Evolutionary conservation across 2,888 invertebrate species (phyloP).

Genomic region (Brachyptera risi): DNA sequence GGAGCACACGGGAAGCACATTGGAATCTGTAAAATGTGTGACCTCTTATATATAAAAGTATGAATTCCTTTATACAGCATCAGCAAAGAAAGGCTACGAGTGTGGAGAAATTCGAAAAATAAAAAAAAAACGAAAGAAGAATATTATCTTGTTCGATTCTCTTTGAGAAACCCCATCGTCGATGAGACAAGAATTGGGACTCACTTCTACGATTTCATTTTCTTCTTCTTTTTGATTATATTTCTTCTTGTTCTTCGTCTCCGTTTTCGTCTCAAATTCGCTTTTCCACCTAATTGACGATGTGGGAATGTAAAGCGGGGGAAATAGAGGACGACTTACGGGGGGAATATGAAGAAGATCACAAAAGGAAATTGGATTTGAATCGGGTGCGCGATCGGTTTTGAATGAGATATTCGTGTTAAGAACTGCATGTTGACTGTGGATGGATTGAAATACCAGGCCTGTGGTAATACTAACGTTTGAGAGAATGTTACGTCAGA

Average conservation of each 20-base stretch:
- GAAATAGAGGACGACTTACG: slow-evolving; percentile 22
- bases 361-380: slow-evolving; percentile 29
- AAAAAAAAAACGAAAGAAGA: slow-evolving; percentile 2
- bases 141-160: background rate
- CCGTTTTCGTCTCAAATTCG: slow-evolving; percentile 2
- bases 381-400: slow-evolving; percentile 27
- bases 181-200: background rate
- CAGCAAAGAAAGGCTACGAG: background rate
- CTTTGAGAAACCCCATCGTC: slow-evolving; percentile 12
- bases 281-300: slow-evolving; percentile 27
- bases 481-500: too few species aligned
- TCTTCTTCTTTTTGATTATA: slow-evolving; percentile 14
- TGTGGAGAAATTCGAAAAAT: too few species aligned
- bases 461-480: too few species aligned
- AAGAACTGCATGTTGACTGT: too few species aligned
- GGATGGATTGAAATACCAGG: too few species aligned
- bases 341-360: slow-evolving; percentile 16
- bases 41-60: background rate
- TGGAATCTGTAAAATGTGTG: background rate
- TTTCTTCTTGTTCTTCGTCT: background rate
- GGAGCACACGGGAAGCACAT: background rate
- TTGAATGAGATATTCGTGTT: slow-evolving; percentile 15
- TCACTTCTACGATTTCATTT: slow-evolving; percentile 16
- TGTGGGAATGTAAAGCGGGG: slow-evolving; percentile 5
- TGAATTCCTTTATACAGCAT: too few species aligned